phyloP scores from a whole-genome alignment of 2,888 invertebrate species.

The Spisula subtruncata region DNA sequence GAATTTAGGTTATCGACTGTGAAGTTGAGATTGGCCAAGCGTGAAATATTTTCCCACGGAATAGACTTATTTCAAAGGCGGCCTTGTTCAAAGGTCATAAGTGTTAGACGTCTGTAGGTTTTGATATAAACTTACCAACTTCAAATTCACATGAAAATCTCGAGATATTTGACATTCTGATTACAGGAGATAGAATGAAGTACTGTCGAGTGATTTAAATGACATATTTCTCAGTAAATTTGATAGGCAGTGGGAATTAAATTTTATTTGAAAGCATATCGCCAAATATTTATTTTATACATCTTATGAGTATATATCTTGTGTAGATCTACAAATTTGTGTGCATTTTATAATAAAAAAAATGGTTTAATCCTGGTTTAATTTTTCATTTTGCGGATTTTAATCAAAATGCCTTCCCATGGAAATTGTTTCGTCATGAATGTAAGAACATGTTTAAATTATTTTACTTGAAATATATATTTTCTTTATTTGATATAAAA shows the following conservation, averaged over 20 bases:
- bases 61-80: constrained; percentile 61
- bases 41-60: constrained; percentile 75
- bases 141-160: constrained; percentile 33
- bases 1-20: constrained; percentile 66
- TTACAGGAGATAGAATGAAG: not conserved
- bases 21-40: constrained; percentile 59
- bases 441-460: constrained; percentile 52
- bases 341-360: constrained; percentile 27
- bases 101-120: constrained; percentile 31
- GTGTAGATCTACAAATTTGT: not conserved
- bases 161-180: constrained; percentile 14
- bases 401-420: constrained; percentile 49
- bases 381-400: not conserved
- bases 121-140: constrained; percentile 12
- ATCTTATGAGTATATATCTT: not conserved
- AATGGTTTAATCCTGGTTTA: not conserved
- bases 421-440: constrained; percentile 64
- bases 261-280: not conserved
- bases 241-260: not conserved
- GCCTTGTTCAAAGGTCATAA: constrained; percentile 61
- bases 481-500: not conserved
- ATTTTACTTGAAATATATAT: not conserved
- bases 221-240: not conserved
- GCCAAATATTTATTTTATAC: not conserved
- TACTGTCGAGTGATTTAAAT: not conserved